Conservation (phyloP, 2,797 vertebrate genomes). For the Netta rufina region DNA sequence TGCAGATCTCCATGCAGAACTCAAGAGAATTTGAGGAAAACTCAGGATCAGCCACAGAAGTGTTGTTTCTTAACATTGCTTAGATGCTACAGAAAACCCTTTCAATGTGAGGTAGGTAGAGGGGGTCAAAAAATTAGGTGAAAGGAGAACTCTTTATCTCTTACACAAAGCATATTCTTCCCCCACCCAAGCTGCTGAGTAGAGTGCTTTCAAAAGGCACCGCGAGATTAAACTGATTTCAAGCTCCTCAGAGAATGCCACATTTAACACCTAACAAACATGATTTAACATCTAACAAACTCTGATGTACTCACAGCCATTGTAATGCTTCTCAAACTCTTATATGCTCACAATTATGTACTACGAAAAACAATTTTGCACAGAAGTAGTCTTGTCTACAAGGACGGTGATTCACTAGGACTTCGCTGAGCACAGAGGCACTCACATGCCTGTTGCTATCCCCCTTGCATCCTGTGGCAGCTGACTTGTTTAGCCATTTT, state of each 20-base stretch:
- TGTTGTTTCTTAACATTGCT: neutral
- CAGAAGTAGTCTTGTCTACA: neutral
- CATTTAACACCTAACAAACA: neutral
- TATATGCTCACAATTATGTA: neutral
- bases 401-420: neutral
- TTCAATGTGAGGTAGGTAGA: neutral
- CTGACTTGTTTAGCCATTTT: slow-evolving; percentile 36
- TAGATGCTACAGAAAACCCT: neutral
- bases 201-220: neutral
- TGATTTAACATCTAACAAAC: neutral
- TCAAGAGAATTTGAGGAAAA: neutral
- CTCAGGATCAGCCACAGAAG: accelerated
- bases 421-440: neutral
- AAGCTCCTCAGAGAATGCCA: neutral
- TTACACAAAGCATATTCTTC: neutral
- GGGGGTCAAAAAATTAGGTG: neutral
- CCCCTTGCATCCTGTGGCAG: neutral
- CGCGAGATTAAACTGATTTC: neutral
- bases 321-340: neutral
- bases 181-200: neutral
- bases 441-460: neutral
- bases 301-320: neutral
- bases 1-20: neutral
- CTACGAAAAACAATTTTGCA: neutral
- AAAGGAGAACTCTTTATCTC: neutral